A percentile compares a stretch with the other conserved stretches of the same genome.
Evolutionary conservation across 2,888 invertebrate genomes (phyloP).

Genomic region (Drosophila merina): DNA sequence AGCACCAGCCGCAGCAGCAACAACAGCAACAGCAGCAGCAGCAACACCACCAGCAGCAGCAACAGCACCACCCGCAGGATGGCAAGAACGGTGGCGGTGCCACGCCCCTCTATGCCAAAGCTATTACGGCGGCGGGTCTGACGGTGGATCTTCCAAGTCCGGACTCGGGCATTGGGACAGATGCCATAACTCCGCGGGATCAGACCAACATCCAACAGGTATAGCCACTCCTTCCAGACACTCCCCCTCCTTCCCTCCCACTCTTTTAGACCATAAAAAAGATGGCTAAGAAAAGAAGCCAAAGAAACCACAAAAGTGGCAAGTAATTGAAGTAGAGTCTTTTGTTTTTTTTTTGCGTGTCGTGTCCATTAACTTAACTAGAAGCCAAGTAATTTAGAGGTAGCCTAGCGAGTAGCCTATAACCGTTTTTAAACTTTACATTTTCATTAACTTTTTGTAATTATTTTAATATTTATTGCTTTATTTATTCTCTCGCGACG

Average conservation of each 20-base stretch:
- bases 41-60: conserved; percentile 53
- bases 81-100: conserved; percentile 80
- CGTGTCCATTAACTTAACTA: conserved; percentile 47
- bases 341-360: conserved; percentile 18
- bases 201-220: conserved; percentile 96
- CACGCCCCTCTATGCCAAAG: conserved; percentile 83
- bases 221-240: conserved; percentile 19
- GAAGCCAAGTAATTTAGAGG: conserved; percentile 9
- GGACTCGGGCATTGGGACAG: conserved; percentile 97
- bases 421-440: not conserved
- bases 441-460: too few relatives aligned
- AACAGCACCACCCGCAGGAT: conserved; percentile 53
- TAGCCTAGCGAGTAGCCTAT: not conserved
- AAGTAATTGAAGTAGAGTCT: conserved; percentile 11
- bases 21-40: conserved; percentile 56
- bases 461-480: not conserved
- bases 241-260: not conserved
- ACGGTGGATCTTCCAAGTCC: conserved; percentile 97
- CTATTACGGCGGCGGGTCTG: conserved; percentile 90
- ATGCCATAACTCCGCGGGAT: conserved; percentile 95
- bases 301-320: not conserved
- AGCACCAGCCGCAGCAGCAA: conserved; percentile 57
- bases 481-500: conserved; percentile 13
- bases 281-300: not conserved
- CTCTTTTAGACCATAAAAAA: not conserved